Percentiles rank a stretch among this genome's conserved stretches.
phyloP scores from a whole-genome alignment of 2,888 invertebrate genomes.

The Ochlodes sylvanus region DNA sequence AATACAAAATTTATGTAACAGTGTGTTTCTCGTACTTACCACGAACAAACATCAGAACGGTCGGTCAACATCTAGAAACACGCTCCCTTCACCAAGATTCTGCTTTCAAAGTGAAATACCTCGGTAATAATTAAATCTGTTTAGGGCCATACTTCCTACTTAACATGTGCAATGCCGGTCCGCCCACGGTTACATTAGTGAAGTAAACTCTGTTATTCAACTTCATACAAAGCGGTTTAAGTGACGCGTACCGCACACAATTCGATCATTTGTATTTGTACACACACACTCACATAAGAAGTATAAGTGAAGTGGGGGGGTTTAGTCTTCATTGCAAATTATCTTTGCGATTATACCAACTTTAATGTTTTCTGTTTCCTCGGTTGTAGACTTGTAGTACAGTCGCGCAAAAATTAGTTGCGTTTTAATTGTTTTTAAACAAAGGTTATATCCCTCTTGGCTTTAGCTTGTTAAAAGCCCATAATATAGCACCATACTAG shows the following conservation, averaged over 20 bases:
- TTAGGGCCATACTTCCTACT: conserved; percentile 34
- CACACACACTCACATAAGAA: neutral
- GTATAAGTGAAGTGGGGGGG: neutral
- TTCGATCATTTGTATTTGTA: neutral
- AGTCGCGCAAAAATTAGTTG: neutral
- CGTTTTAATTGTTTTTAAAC: neutral
- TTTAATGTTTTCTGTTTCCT: neutral
- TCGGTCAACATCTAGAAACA: conserved; percentile 14
- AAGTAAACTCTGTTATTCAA: conserved; percentile 14
- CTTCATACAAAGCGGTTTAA: conserved; percentile 10
- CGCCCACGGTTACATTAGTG: conserved; percentile 18
- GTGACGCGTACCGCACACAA: neutral
- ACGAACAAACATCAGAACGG: conserved; percentile 9
- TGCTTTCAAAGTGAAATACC: conserved; percentile 21
- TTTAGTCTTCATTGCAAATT: neutral
- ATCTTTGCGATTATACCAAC: neutral
- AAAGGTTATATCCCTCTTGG: too few relatives aligned
- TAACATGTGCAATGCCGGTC: conserved; percentile 33
- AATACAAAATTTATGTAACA: neutral
- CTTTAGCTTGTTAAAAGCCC: too few relatives aligned
- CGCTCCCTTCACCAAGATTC: conserved; percentile 26
- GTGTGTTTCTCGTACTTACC: neutral
- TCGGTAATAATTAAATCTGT: conserved; percentile 30
- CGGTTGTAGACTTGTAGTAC: neutral
- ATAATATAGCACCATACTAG: too few relatives aligned